These are phyloP conservation scores for Drosophila punjabiensis DNA, from an alignment of 1,140 invertebrate genomes.

Conservation along the genomic window DNA sequence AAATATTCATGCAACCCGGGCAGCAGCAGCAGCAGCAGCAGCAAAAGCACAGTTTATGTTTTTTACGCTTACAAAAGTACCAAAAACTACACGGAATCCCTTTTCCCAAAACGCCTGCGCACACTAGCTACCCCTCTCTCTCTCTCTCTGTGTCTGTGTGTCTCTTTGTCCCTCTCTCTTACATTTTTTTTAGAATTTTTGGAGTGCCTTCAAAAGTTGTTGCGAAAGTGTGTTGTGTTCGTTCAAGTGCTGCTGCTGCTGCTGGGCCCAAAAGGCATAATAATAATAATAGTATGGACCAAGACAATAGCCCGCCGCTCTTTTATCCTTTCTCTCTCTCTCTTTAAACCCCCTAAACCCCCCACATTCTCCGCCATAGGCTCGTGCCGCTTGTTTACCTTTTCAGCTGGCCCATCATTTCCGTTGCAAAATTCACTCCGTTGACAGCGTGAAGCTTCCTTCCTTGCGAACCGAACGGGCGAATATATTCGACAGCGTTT, in stretches of 20 bases:
- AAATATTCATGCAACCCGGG: slow-evolving; percentile 54
- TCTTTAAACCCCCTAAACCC: neutral
- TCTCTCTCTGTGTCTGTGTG: slow-evolving; percentile 6
- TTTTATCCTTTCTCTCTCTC: too few relatives aligned
- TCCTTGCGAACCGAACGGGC: slow-evolving; percentile 20
- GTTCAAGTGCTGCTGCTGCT: slow-evolving; percentile 52
- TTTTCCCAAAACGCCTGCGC: slow-evolving; percentile 63
- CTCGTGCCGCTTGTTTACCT: slow-evolving; percentile 47
- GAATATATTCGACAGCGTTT: slow-evolving; percentile 40
- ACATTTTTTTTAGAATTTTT: slow-evolving; percentile 54
- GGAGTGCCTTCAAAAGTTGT: slow-evolving; percentile 56
- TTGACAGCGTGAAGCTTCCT: slow-evolving; percentile 67
- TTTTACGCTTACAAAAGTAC: slow-evolving; percentile 61
- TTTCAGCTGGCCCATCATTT: slow-evolving; percentile 55
- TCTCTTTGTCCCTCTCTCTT: slow-evolving; percentile 6
- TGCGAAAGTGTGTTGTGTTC: slow-evolving; percentile 51
- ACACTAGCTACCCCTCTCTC: neutral
- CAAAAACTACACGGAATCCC: slow-evolving; percentile 43
- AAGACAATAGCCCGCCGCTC: slow-evolving; percentile 33
- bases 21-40: slow-evolving; percentile 8
- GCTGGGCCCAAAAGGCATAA: slow-evolving; percentile 53
- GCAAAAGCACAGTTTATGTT: slow-evolving; percentile 54
- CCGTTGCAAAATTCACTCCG: slow-evolving; percentile 68
- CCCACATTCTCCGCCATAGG: neutral
- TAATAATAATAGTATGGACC: slow-evolving; percentile 52